Evolutionary conservation across 1,140 invertebrate species (phyloP), one percentile per base, ranked within the genome.

Genomic region (Hermatobates lingyangjiaoensis): DNA sequence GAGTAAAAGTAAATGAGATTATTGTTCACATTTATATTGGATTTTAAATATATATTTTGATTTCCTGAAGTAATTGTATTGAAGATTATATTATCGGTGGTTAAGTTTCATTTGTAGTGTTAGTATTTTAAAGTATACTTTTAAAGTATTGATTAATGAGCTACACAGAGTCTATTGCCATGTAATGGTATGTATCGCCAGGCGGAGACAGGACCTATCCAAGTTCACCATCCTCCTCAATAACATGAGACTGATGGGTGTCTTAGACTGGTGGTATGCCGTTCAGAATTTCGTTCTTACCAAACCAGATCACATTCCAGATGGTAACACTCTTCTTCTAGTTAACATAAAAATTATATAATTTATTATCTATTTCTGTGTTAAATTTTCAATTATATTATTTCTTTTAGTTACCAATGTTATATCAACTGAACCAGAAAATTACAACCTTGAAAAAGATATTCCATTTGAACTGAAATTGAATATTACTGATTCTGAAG

Each of bases 401-500:
- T 42, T 12, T 42, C 4, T 42, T 42, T 42, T 20, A 42, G 39
- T 42, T 42, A 14, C 39, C 5, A 42, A 42, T 18, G 39, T 42
- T 4, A 18, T 20, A 5, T 25, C 44, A 21, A n/a, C 45, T 10
- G 18, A 44, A n/a, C 38, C 47, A 38, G n/a, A 45, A n/a, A n/a
- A 25, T 14, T 2, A 44, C 5, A 45, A 56, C 46, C 52, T 51
- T 52, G 56, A 56, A 42, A 51, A 46, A 52, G 58, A 62, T 34
- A 53, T 71, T 1, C 75, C 79, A 4, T 79, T 87, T 62, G 88
- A 94, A 65, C 66, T 96, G 18, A 91, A 93, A 66, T 69, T 97
- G 3, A 97, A 96, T 68, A 80, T 97, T 2, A 91, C 87, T 0
- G 88, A 97, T 64, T 96, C 90, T 1, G 90, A 97, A 69, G 68